Percentiles rank a stretch among this genome's conserved stretches.
Conservation (phyloP, 1,140 invertebrate species). For the Euglossa dilemma region DNA sequence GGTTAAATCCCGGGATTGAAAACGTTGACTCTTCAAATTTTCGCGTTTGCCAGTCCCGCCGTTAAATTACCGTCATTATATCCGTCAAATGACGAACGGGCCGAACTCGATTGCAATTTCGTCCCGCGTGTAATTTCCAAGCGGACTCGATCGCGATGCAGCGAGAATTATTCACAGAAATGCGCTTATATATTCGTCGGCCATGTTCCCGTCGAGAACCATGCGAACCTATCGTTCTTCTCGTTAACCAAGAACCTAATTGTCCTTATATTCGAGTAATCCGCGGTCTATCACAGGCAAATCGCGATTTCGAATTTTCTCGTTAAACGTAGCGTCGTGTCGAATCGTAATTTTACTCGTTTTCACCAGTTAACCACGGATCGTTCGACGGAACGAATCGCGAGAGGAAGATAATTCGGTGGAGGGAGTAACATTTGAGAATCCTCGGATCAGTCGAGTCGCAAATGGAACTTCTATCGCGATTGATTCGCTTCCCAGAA, state of each 20-base stretch:
- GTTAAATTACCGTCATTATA: constrained; percentile 33
- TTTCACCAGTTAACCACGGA: no score
- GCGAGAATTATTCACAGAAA: constrained; percentile 1
- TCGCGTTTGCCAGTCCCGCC: background rate
- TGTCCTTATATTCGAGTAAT: background rate
- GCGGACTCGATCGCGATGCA: background rate
- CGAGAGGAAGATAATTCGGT: no score
- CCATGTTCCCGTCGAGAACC: background rate
- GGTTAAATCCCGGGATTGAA: constrained; percentile 5
- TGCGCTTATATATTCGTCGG: no score
- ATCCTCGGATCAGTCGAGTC: background rate
- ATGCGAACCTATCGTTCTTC: background rate
- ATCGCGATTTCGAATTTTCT: background rate
- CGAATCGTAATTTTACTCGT: background rate
- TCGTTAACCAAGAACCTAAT: background rate
- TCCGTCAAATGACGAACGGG: constrained; percentile 10
- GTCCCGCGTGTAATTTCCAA: constrained; percentile 4
- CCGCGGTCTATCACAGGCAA: background rate
- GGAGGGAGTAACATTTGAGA: no score
- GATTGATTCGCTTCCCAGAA: constrained; percentile 45
- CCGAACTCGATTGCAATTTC: constrained; percentile 14
- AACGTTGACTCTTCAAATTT: constrained; percentile 24
- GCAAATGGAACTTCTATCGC: background rate
- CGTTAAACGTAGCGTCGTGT: background rate
- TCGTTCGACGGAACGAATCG: no score